Evolutionary conservation across 1,140 invertebrate species (phyloP).

Genomic region (Heterodera schachtii): DNA sequence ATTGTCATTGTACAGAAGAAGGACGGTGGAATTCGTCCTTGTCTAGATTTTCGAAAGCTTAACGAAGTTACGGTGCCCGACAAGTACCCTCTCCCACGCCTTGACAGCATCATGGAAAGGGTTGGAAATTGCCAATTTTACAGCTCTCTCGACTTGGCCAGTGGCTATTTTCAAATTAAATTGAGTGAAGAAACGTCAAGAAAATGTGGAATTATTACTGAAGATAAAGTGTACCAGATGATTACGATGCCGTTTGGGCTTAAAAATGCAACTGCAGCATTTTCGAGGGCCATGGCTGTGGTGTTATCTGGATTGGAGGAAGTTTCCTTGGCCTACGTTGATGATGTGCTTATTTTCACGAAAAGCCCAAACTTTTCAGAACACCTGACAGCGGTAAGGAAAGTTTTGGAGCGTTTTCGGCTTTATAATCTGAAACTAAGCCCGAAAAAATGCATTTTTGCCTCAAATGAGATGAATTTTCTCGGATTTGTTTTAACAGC

Average conservation of each 20-base stretch:
- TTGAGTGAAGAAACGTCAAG: slow-evolving; percentile 7
- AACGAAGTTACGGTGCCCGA: slow-evolving; percentile 67
- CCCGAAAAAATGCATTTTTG: too few species aligned
- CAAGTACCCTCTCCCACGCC: slow-evolving; percentile 69
- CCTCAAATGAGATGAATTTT: too few species aligned
- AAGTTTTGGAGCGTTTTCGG: too few species aligned
- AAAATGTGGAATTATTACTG: slow-evolving; percentile 5
- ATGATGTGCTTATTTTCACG: background rate
- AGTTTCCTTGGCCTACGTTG: background rate
- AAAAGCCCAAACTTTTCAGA: background rate
- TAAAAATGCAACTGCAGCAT: background rate
- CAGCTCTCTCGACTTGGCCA: background rate
- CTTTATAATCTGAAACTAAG: too few species aligned
- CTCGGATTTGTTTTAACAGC: too few species aligned
- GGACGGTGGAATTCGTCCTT: slow-evolving; percentile 51
- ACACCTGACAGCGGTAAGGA: too few species aligned
- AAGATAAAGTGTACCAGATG: slow-evolving; percentile 15
- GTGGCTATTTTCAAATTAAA: background rate
- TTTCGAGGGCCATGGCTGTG: background rate
- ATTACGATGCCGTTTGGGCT: background rate
- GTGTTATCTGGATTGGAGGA: background rate
- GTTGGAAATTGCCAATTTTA: slow-evolving; percentile 19
- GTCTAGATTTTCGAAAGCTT: slow-evolving; percentile 68
- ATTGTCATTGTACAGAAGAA: slow-evolving; percentile 24
- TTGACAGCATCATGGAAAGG: slow-evolving; percentile 65